phyloP scores from a whole-genome alignment of 2,797 vertebrate species.

The Danio albolineatus region DNA sequence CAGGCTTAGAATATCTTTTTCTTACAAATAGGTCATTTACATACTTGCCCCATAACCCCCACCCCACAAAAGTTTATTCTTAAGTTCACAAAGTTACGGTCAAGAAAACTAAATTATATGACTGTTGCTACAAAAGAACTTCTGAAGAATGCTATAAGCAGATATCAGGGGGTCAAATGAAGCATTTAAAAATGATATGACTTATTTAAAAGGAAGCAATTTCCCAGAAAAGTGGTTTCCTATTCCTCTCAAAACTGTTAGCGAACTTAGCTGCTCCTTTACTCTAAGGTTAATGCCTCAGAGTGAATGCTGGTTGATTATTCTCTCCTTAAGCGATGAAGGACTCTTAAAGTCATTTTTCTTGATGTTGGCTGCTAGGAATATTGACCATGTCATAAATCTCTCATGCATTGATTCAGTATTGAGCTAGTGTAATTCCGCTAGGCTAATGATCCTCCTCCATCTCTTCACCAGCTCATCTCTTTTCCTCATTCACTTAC shows the following conservation, averaged over 20 bases:
- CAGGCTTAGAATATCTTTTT: no score
- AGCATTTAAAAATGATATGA: background rate
- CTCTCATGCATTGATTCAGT: constrained; percentile 65
- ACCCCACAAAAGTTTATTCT: background rate
- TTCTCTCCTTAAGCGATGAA: constrained; percentile 62
- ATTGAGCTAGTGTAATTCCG: constrained; percentile 63
- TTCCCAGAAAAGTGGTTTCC: background rate
- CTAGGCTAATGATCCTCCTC: constrained; percentile 70
- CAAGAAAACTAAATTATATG: background rate
- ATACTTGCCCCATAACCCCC: no score
- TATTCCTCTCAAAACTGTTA: background rate
- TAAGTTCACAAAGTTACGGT: background rate
- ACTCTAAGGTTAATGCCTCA: constrained; percentile 18
- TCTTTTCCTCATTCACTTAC: constrained; percentile 40
- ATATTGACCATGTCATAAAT: constrained; percentile 71
- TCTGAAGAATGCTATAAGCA: background rate
- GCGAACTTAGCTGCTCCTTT: background rate
- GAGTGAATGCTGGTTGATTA: constrained; percentile 26
- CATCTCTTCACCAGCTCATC: constrained; percentile 56
- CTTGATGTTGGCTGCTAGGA: constrained; percentile 70
- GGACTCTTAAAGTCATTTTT: constrained; percentile 70
- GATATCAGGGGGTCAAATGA: background rate
- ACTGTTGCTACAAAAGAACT: background rate
- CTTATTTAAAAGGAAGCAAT: background rate
- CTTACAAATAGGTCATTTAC: no score